Base-by-base conservation (phyloP, 2,797 vertebrate species). In the Phylloscopus collybita region DNA sequence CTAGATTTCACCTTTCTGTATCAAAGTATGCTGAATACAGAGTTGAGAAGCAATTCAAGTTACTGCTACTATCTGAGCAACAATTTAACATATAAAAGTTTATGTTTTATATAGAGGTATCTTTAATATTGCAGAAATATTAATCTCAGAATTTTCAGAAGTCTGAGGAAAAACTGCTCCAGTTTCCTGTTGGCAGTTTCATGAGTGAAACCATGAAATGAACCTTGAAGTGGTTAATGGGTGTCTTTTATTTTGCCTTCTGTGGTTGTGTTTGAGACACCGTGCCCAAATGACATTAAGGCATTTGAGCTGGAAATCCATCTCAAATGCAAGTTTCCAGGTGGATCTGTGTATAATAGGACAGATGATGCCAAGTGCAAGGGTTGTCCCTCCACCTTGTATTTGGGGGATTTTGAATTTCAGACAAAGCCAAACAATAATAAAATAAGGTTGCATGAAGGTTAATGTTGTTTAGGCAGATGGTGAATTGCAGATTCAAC, bases 381-480 rank as follows among this genome's bases (percentile, higher is more conserved):
- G 62, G 70, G 40, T n/a, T 71, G 45, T 66, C 51, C 54, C 74
- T 50, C 22, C 47, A 86, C 61, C 44, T 93, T 89, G 5, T 92
- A 72, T 88, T 86, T 91, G 72, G 84, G 78, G 74, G 74, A 91
- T 93, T 96, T 95, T 47, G 94, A 94, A 95, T 97, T 97, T 96
- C 70, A 96, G 72, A 88, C 73, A 93, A 95, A 95, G 73, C 13
- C 5, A 81, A 96, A 86, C 80, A 95, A 81, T 92, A 92, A 91
- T 82, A 90, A 95, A 94, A n/a, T 1, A 76, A 98, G 97, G 97
- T 97, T 97, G 95, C 30, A 9, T 54, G 92, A 97, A 98, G 97
- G 97, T 98, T 98, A 97, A 97, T 97, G 92, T 67, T 97, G 80
- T 96, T 97, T 96, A 96, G 96, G 88, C 97, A 98, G 97, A 97